phyloP scores from a whole-genome alignment of 2,113 vertebrate genomes.

The Mugil cephalus region DNA sequence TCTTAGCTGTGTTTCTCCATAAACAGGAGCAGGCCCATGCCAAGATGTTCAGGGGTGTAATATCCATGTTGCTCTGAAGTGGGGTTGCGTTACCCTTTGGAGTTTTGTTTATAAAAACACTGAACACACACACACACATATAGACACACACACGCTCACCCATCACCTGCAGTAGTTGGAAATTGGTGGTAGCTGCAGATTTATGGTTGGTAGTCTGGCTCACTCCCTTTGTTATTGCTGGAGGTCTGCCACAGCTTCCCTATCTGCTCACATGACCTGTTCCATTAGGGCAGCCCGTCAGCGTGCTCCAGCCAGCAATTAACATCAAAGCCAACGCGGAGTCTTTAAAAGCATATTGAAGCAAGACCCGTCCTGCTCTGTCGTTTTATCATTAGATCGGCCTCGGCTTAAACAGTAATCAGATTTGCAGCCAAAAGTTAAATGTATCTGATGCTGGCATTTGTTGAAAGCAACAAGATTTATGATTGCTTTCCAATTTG shows the following conservation, averaged over 20 bases:
- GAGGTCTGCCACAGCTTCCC: constrained; percentile 82
- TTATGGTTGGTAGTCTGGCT: constrained; percentile 77
- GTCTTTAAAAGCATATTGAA: constrained; percentile 63
- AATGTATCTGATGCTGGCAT: constrained; percentile 6
- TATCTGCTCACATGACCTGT: constrained; percentile 83
- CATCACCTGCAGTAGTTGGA: constrained; percentile 84
- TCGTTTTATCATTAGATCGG: constrained; percentile 61
- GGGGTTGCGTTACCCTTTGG: constrained; percentile 83
- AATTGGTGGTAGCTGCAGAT: constrained; percentile 82
- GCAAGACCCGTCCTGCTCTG: constrained; percentile 64
- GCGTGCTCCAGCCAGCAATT: constrained; percentile 69
- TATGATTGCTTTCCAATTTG: constrained; percentile 5
- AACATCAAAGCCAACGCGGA: constrained; percentile 78
- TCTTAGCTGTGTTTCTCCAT: constrained; percentile 82
- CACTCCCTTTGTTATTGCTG: constrained; percentile 80
- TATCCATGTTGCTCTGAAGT: constrained; percentile 85
- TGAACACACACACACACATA: constrained; percentile 31
- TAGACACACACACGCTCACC: constrained; percentile 48
- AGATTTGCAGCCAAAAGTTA: constrained; percentile 29
- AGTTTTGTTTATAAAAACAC: constrained; percentile 83
- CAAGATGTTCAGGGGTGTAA: constrained; percentile 81
- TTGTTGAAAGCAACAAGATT: not conserved
- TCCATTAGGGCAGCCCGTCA: constrained; percentile 81
- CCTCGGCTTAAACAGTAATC: constrained; percentile 9
- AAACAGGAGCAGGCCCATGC: constrained; percentile 76